These are phyloP conservation scores for Tetrapedia diversipes DNA, from an alignment of 2,888 invertebrate species.

Conservation along the genomic window DNA sequence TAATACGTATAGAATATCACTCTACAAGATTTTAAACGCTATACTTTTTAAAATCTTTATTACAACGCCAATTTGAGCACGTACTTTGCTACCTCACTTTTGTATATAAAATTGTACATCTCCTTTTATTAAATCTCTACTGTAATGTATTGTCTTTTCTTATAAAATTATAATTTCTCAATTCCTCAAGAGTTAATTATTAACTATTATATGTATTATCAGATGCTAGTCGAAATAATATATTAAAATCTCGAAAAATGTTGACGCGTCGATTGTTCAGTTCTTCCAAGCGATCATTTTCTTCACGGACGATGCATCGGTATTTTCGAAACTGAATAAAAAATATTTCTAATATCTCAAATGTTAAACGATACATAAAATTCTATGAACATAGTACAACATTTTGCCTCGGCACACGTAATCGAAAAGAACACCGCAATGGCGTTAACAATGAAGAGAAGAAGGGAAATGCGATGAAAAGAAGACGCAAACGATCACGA, in stretches of 20 bases:
- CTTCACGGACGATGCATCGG: neutral
- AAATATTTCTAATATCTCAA: neutral
- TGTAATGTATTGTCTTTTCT: constrained; percentile 31
- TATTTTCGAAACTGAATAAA: too few species aligned
- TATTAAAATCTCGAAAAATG: constrained; percentile 12
- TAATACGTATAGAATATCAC: constrained; percentile 4
- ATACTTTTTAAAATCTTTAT: neutral
- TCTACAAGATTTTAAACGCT: constrained; percentile 16
- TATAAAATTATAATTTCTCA: constrained; percentile 33
- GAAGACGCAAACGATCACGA: neutral
- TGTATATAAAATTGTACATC: constrained; percentile 26
- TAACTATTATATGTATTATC: constrained; percentile 4
- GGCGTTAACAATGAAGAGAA: constrained; percentile 11
- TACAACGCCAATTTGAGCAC: constrained; percentile 28
- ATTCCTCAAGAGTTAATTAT: constrained; percentile 25
- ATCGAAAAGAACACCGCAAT: neutral
- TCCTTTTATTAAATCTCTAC: constrained; percentile 4
- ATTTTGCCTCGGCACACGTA: constrained; percentile 33
- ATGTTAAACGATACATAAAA: neutral
- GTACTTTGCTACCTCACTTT: neutral
- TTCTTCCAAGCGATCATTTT: constrained; percentile 6
- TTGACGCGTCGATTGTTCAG: neutral
- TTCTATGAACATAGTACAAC: neutral
- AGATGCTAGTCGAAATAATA: neutral
- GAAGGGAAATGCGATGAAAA: neutral